These are phyloP conservation scores for Bubalus kerabau DNA, from an alignment of 2,113 vertebrate species.

Conservation along the genomic window DNA sequence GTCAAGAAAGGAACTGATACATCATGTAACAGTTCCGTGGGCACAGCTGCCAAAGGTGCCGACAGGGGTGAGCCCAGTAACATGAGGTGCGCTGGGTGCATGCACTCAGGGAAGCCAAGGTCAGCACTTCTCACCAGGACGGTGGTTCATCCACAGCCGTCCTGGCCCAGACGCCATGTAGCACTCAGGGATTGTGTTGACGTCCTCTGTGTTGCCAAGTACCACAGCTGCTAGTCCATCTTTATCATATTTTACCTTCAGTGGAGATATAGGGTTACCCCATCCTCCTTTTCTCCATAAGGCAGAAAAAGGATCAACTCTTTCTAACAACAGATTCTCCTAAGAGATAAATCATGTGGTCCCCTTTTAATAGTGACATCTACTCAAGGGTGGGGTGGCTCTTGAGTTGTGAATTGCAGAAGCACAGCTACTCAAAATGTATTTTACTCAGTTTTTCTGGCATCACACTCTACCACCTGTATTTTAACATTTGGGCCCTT, in stretches of 20 bases:
- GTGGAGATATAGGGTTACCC: too few relatives aligned
- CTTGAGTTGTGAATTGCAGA: neutral
- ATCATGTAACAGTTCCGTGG: neutral
- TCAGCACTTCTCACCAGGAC: neutral
- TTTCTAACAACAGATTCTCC: neutral
- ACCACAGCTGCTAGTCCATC: neutral
- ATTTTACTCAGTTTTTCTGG: neutral
- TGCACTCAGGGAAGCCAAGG: neutral
- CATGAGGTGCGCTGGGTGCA: fast-evolving
- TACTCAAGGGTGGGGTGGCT: neutral
- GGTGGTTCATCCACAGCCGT: fast-evolving
- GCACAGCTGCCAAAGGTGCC: neutral
- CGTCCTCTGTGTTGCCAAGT: neutral
- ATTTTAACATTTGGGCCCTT: neutral
- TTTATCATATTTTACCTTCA: neutral
- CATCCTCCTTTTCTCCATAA: neutral
- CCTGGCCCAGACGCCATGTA: neutral
- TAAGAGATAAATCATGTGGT: neutral
- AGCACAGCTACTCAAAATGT: neutral
- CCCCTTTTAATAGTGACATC: neutral
- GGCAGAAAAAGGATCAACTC: neutral
- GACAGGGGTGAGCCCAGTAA: neutral
- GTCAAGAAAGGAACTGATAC: neutral
- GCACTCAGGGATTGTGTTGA: neutral
- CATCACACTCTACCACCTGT: neutral